Evolutionary conservation across 2,797 vertebrate genomes (phyloP), one percentile per base, ranked within the genome.

Genomic region (Premnoplex brunnescens): DNA sequence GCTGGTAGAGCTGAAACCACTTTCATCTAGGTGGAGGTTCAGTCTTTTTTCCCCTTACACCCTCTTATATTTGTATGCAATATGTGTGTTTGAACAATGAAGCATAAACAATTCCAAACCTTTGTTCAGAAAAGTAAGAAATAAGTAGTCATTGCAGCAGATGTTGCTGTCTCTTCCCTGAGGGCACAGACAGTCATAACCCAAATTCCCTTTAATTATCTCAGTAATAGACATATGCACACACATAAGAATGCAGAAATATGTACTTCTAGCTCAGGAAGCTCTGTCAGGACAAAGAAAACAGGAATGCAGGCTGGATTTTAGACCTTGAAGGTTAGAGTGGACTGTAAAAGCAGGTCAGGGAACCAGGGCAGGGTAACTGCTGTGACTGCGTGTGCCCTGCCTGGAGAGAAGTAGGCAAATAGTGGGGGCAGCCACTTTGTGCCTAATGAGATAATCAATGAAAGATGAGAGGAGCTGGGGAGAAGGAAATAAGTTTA

Each of bases 21-120:
- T 98, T 97, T 97, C 94, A 97, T 97, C 97, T 97, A 75, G 7
- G 59, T 95, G 94, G 96, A 96, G 36, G 94, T 96, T 97, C 86
- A 62, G 14, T 84, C 76, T 85, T 90, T 86, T 49, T 95, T 91
- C 49, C 3, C 9, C 39, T 74, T 91, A 51, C 12, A 41, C 62
- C 58, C 94, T 94, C 73, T 93, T 94, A 17, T 95, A 85, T 95
- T 94, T 96, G 68, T 91, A 84, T 91, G 95, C 87, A 85, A 30
- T 67, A 28, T 58, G 15, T 69, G 82, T 41, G 85, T 95, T 94
- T 92, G 69, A 88, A 96, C 94, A 88, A 73, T 76, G 91, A 89
- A 96, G 91, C 90, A 90, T 87, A 95, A 91, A 96, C 91, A 92
- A 51, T 91, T 95, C 90, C 36, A 71, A 93, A 26, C 58, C 48